Base-by-base conservation (phyloP, 2,113 vertebrate species). In the Otolemur garnettii region DNA sequence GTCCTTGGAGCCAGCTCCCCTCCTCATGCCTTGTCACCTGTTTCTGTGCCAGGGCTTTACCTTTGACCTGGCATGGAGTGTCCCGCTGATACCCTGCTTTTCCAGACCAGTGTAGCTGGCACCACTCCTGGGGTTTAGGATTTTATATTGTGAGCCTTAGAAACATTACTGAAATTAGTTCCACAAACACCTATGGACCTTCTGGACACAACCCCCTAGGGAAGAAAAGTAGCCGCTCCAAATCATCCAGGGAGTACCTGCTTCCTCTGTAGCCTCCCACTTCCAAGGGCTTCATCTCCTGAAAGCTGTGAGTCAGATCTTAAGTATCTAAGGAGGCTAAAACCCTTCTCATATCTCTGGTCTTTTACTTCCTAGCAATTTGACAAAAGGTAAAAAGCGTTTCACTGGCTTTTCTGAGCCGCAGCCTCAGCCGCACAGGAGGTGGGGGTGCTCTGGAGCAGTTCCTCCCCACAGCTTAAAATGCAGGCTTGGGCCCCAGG, bases 401-500 rank as follows among this genome's bases (percentile, higher is more conserved):
- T 57, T 78, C 28, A 1, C n/a, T 0, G 9, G 64, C 53, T 93
- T 60, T 38, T 45, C 33, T 6, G 72, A 82, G 75, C n/a, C 33
- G 68, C 33, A 8, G 53, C 74, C 26, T 53, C n/a, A 24, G 69
- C 62, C 5, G 0, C 2, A 1, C 0, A 0, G 79, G 68, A 88
- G 64, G 59, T 1, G 2, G 57, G 45, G 59, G 17, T 33, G 59
- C 45, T 72, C 42, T n/a, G 33, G 22, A n/a, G 50, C 4, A 30
- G 55, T 30, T 59, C 89, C 53, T 77, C 24, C 59, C 60, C 50
- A 5, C 0, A 0, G 7, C 50, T 87, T 28, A 60, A 59, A 84
- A 89, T 21, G 92, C 64, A 60, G 85, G 45, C 62, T 15, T 19
- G 66, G 78, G 55, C 60, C 60, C 3, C 5, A 59, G 92, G 96